A percentile compares a stretch with the other conserved stretches of the same genome.
Evolutionary conservation across 2,113 vertebrate genomes (phyloP).

Genomic region (Oreochromis aureus): DNA sequence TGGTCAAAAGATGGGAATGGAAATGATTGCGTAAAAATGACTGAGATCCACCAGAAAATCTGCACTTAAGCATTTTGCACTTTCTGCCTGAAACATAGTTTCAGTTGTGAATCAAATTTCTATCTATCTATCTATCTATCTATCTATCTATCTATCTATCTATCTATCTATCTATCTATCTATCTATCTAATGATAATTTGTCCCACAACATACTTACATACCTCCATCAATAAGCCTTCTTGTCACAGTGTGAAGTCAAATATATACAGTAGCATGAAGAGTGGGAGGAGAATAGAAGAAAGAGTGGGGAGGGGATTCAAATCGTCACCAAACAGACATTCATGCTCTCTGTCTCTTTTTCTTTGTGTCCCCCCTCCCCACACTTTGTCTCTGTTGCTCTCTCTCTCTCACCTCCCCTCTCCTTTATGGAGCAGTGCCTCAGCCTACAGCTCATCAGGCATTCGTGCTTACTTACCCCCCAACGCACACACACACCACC

Average conservation of each 20-base stretch:
- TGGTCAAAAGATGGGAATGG: neutral
- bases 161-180: neutral
- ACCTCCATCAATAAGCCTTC: neutral
- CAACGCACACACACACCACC: neutral
- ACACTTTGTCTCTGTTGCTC: neutral
- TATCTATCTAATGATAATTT: neutral
- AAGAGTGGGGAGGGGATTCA: constrained; percentile 51
- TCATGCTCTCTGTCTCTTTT: constrained; percentile 17
- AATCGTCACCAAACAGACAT: constrained; percentile 53
- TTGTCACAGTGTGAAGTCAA: neutral
- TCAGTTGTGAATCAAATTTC: neutral
- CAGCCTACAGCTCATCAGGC: constrained; percentile 14
- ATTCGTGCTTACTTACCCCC: neutral
- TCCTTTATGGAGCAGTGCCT: constrained; percentile 12
- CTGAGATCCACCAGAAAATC: neutral
- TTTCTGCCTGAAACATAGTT: neutral
- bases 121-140: neutral
- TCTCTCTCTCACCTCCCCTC: constrained; percentile 22
- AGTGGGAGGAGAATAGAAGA: constrained; percentile 31
- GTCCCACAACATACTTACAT: neutral
- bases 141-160: neutral
- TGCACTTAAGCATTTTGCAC: neutral
- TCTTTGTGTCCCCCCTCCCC: neutral
- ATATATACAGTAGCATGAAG: neutral
- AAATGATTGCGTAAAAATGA: neutral